Evolutionary conservation across 2,888 invertebrate species (phyloP).

Genomic region (Fragum sueziense): DNA sequence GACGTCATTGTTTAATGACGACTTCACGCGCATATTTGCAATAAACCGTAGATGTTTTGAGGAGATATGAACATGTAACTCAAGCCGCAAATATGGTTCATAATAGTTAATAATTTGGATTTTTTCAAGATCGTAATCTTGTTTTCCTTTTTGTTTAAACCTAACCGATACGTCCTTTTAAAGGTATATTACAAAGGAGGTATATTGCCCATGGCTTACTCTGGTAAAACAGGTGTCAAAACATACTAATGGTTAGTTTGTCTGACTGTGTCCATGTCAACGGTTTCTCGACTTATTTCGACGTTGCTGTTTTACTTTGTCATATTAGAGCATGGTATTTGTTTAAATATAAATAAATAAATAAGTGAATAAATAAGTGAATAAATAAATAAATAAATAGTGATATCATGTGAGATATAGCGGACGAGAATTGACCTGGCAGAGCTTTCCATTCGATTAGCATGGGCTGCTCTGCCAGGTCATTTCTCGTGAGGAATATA

Average conservation of each 20-base stretch:
- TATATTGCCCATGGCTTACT: background rate
- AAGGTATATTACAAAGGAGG: background rate
- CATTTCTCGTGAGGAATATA: no score
- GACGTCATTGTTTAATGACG: conserved; percentile 13
- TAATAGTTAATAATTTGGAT: background rate
- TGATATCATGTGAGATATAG: no score
- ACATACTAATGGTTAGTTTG: background rate
- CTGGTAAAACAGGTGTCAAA: background rate
- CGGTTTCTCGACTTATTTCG: no score
- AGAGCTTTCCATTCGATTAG: no score
- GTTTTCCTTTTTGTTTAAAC: background rate
- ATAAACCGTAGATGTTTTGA: conserved; percentile 13
- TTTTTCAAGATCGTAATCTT: conserved; percentile 1
- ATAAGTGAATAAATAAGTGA: no score
- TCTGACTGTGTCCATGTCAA: no score
- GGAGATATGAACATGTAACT: conserved; percentile 6
- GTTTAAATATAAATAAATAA: no score
- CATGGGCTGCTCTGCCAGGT: no score
- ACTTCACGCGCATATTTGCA: conserved; percentile 13
- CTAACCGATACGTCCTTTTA: background rate
- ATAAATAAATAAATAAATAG: no score
- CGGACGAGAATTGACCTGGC: no score
- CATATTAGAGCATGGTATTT: no score
- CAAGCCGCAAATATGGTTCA: background rate
- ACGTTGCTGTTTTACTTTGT: no score